These are phyloP conservation scores for mouse (Mus musculus) DNA, from an alignment of 2,113 vertebrate genomes.

Conservation along the genomic window DNA sequence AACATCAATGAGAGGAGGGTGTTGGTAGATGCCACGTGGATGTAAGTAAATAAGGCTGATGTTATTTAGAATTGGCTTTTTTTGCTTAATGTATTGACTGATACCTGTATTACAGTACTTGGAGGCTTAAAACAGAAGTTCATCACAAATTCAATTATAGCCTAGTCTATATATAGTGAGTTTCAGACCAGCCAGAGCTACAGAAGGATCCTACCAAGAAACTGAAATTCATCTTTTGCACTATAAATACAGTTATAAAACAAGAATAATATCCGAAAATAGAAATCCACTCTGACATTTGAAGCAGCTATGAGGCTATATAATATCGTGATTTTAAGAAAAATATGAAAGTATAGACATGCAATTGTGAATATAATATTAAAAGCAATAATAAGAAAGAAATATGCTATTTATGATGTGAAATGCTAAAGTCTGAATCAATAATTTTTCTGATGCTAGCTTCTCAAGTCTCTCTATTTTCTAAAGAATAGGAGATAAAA, in stretches of 20 bases:
- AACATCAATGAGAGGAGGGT: not conserved
- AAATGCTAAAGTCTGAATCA: constrained; percentile 28
- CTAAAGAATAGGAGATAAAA: not conserved
- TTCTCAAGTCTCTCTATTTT: not conserved
- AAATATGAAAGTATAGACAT: not conserved
- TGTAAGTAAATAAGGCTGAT: not conserved
- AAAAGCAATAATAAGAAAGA: not conserved
- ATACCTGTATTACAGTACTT: not conserved
- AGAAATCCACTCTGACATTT: not conserved
- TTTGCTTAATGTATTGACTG: too few species aligned
- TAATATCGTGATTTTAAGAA: constrained; percentile 9
- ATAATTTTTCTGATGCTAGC: not conserved
- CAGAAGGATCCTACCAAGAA: not conserved
- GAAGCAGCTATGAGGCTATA: not conserved
- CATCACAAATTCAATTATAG: not conserved
- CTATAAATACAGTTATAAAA: not conserved
- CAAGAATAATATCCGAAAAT: not conserved
- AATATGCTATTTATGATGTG: not conserved
- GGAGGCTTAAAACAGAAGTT: not conserved
- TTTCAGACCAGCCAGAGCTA: not conserved
- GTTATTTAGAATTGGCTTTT: not conserved
- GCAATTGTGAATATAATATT: constrained; percentile 20
- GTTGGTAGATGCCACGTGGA: not conserved
- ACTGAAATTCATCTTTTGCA: not conserved
- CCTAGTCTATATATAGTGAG: not conserved